Conservation (phyloP, 2,888 invertebrate species). For the Fissipunctia ypsillon region DNA sequence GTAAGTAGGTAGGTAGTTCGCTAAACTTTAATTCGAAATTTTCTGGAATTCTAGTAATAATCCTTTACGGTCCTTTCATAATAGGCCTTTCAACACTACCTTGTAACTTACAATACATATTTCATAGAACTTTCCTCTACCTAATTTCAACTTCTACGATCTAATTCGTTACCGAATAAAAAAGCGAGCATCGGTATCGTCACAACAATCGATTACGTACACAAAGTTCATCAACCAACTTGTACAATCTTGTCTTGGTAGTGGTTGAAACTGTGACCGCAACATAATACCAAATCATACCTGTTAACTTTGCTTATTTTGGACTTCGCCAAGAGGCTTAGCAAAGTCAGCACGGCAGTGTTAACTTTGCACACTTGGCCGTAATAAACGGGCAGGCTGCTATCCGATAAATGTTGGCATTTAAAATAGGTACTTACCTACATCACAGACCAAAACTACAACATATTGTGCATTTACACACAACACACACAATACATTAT, state of each 20-base stretch:
- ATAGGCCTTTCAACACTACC: neutral
- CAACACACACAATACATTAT: neutral
- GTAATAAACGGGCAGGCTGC: neutral
- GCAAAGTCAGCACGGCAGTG: constrained; percentile 36
- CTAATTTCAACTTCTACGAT: neutral
- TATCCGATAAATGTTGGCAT: constrained; percentile 1
- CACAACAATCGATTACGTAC: neutral
- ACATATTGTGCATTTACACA: neutral
- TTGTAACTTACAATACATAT: neutral
- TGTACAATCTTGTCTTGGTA: constrained; percentile 13
- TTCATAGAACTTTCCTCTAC: neutral
- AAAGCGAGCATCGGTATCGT: neutral
- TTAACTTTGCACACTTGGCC: constrained; percentile 32
- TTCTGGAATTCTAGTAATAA: constrained; percentile 4
- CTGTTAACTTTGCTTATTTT: constrained; percentile 40
- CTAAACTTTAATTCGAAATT: neutral
- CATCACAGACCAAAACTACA: neutral
- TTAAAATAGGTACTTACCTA: neutral
- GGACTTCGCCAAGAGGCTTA: constrained; percentile 40
- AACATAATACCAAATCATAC: constrained; percentile 44
- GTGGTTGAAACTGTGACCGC: constrained; percentile 23
- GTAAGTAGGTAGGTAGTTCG: neutral
- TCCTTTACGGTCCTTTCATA: neutral
- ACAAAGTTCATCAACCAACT: neutral
- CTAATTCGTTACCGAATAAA: neutral